These are phyloP conservation scores for Zonotrichia albicollis DNA, from an alignment of 2,797 vertebrate genomes.

Conservation along the genomic window DNA sequence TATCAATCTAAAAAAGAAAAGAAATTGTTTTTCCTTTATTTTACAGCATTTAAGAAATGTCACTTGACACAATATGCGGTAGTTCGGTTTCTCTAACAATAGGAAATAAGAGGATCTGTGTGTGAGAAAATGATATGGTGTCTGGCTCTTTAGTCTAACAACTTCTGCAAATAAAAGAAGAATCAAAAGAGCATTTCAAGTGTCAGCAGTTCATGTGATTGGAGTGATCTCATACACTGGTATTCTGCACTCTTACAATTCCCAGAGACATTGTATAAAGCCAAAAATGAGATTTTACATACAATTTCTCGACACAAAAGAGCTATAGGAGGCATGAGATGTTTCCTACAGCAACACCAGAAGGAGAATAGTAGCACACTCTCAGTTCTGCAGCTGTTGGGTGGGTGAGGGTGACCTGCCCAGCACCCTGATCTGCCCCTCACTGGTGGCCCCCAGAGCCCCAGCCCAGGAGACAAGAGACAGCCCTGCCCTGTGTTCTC, in stretches of 20 bases:
- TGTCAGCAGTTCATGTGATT: background rate
- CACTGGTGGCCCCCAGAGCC: background rate
- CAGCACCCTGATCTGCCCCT: too few species aligned
- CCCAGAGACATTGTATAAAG: background rate
- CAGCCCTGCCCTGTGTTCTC: background rate
- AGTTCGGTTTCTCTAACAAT: background rate
- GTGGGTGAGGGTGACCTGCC: background rate
- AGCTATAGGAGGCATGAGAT: background rate
- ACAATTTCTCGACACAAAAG: background rate
- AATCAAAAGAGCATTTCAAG: conserved; percentile 42
- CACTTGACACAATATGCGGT: background rate
- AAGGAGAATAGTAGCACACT: background rate
- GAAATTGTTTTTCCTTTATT: background rate
- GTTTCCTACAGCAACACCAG: background rate
- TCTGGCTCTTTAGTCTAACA: conserved; percentile 2
- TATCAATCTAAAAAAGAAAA: conserved; percentile 10
- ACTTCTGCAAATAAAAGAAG: background rate
- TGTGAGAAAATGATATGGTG: background rate
- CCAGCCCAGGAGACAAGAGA: background rate
- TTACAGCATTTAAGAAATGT: background rate
- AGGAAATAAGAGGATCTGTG: background rate
- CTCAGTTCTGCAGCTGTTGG: background rate
- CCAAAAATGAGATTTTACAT: background rate
- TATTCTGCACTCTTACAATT: background rate
- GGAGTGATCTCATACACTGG: background rate